Evolutionary conservation across 2,113 vertebrate genomes (phyloP).

Genomic region (Synodontis membranacea): DNA sequence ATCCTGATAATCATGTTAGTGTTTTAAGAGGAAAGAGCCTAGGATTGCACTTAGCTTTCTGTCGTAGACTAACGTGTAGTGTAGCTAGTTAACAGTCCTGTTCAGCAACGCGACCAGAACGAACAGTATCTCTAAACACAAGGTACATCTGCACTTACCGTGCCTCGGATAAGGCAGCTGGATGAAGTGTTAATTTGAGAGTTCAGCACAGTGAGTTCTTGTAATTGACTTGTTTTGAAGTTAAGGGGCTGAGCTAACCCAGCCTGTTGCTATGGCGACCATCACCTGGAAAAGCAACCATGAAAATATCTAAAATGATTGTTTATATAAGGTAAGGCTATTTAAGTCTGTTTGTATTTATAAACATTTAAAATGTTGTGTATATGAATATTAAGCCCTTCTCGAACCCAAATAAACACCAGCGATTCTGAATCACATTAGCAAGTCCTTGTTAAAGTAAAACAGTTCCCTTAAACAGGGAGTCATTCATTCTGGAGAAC

Average conservation of each 20-base stretch:
- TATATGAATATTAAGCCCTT: background rate
- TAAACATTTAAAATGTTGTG: background rate
- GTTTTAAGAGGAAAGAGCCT: background rate
- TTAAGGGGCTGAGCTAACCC: background rate
- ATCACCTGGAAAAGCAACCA: background rate
- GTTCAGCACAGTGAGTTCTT: background rate
- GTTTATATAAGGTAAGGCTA: background rate
- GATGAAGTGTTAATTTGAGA: background rate
- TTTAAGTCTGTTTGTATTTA: background rate
- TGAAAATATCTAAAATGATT: background rate
- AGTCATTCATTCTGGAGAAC: no score
- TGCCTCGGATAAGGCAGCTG: no score
- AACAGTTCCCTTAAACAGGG: background rate
- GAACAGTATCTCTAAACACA: background rate
- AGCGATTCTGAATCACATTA: background rate
- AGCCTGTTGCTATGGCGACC: background rate
- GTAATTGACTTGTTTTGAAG: background rate
- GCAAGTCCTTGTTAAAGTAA: background rate
- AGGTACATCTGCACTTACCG: background rate
- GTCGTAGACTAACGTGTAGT: background rate
- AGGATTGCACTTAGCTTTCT: background rate
- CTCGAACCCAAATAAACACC: background rate
- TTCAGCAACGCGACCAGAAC: background rate
- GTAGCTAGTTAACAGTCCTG: background rate
- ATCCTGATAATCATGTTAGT: background rate